Evolutionary conservation across 2,113 vertebrate species (phyloP), one percentile per base, ranked within the genome.

Genomic region (Oxyruncus cristatus): DNA sequence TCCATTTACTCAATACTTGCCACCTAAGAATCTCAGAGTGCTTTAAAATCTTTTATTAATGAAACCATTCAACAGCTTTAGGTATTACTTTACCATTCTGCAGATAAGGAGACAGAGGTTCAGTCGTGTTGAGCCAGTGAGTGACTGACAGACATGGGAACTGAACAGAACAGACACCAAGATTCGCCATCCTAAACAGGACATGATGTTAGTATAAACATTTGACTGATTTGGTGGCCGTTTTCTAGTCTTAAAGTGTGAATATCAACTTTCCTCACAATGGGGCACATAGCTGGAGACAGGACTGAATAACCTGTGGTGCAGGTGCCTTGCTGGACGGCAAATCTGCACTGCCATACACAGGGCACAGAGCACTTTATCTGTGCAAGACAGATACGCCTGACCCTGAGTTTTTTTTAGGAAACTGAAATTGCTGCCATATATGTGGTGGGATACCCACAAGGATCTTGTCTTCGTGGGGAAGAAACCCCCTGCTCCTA

Each of bases 1-100:
- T n/a, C 56, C 55, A 68, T 93, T 94, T 84, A 87, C 84, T 85
- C 59, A 71, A 67, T 33, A 93, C 35, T 52, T 91, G 79, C 55
- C 82, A 94, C 73, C 59, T 61, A 63, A 75, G 61, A 80, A 89
- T 72, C 52, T 90, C 67, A 53, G 37, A n/a, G 8, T 63, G 63
- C 67, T 86, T 86, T 92, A 33, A 76, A 76, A 83, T 76, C 19
- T 89, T 91, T 70, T 83, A 74, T 85, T 95, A 97, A 96, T 86
- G 61, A 86, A 96, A 39, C 47, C 23, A 44, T 93, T 85, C 55
- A 79, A 72, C 22, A 74, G 65, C 72, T 88, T 92, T 63, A 65
- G 49, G 47, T 94, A 56, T 61, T 92, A 86, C 52, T 85, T 88
- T 79, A 68, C n/a, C 8, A 1, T 88, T 80, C 76, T 70, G 53